Conservation (phyloP, 2,113 vertebrate species). For the Muscicapa adusta region DNA sequence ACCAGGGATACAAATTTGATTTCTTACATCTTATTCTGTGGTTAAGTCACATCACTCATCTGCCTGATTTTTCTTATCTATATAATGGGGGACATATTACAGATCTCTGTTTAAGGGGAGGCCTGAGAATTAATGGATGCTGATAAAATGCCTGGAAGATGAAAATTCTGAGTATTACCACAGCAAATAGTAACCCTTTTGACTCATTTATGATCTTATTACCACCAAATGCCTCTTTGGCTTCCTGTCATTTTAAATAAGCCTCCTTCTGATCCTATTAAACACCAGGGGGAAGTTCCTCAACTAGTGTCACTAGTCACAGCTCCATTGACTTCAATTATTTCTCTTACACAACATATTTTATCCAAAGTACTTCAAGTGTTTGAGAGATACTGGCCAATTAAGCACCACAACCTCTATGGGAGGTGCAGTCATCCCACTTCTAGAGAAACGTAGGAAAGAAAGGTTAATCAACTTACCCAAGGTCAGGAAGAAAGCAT, state of each 20-base stretch:
- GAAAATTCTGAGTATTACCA: neutral
- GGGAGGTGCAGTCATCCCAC: neutral
- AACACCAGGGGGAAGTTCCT: slow-evolving; percentile 9
- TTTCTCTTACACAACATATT: slow-evolving; percentile 23
- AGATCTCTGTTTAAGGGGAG: neutral
- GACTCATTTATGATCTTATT: slow-evolving; percentile 54
- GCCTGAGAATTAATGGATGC: slow-evolving; percentile 16
- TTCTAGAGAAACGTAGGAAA: neutral
- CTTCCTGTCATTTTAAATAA: slow-evolving; percentile 35
- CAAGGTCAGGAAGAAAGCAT: neutral
- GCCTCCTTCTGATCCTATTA: slow-evolving; percentile 43
- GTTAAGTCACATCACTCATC: neutral
- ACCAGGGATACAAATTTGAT: neutral
- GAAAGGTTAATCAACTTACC: slow-evolving; percentile 4
- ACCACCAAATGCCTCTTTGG: slow-evolving; percentile 1
- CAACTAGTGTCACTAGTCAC: slow-evolving; percentile 16
- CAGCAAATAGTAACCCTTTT: slow-evolving; percentile 38
- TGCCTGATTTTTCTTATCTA: neutral
- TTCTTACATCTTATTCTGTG: neutral
- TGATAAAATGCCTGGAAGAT: neutral
- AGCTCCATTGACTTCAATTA: slow-evolving; percentile 55
- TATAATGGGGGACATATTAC: neutral
- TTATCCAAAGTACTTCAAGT: neutral
- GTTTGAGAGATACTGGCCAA: slow-evolving; percentile 12
- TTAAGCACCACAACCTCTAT: neutral